Evolutionary conservation across 2,888 invertebrate species (phyloP).

Genomic region (Cybosia mesomella): DNA sequence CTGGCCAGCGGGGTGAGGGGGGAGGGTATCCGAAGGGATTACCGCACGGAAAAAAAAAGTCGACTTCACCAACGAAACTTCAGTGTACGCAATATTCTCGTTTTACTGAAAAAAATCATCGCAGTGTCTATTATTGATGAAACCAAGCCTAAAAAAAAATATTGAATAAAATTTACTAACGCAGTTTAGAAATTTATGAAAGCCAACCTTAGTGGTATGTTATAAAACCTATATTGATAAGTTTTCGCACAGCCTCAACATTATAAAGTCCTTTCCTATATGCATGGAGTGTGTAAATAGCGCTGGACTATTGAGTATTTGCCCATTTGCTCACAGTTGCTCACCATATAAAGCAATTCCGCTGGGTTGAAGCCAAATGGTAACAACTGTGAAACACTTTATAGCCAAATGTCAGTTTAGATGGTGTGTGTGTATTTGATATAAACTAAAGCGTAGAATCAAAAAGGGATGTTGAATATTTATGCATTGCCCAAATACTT

Average conservation of each 20-base stretch:
- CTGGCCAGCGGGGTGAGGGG: too few relatives aligned
- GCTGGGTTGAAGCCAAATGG: constrained; percentile 21
- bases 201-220: background rate
- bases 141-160: background rate
- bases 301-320: background rate
- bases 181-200: too few relatives aligned
- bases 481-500: too few relatives aligned
- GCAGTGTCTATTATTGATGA: too few relatives aligned
- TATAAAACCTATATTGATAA: background rate
- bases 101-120: too few relatives aligned
- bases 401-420: constrained; percentile 12
- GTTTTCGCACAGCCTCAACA: background rate
- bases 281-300: constrained; percentile 11
- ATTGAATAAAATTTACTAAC: too few relatives aligned
- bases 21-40: too few relatives aligned
- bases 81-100: too few relatives aligned
- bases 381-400: constrained; percentile 9
- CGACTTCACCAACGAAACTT: too few relatives aligned
- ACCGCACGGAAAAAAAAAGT: too few relatives aligned
- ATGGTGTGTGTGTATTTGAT: constrained; percentile 11
- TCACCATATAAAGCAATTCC: constrained; percentile 6
- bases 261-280: background rate
- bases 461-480: too few relatives aligned
- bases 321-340: background rate
- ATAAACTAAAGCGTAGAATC: background rate